Base-by-base conservation (phyloP, 1,140 invertebrate genomes). In the Heliothis subflexa region DNA sequence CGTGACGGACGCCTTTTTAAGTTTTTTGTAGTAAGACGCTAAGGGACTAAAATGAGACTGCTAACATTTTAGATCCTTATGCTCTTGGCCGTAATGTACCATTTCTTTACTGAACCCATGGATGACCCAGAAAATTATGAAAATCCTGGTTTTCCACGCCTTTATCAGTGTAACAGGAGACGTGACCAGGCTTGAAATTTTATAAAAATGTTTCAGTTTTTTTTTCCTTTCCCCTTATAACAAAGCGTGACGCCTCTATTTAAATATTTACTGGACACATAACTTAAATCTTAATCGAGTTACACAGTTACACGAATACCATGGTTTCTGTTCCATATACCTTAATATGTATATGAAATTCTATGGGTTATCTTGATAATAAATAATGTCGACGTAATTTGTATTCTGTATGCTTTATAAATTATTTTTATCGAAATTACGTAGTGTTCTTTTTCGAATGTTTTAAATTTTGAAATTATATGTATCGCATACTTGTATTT, bases 211-310 rank as follows among this genome's bases (percentile, higher is more conserved):
- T 14, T 33, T 1, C 21, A 14, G 18, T 49, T 66, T 12, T 21
- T 21, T 49, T 66, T 9, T 2, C 10, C 10, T 10, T 11, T 18
- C n/a, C 16, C 18, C 62, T 1, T 64, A 16, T 45, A 21, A 40
- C 3, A 16, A 55, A 40, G 68, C 68, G 68, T 71, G 68, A 54
- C 50, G 16, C 40, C 68, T 40, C 40, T 71, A 71, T 71, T 71
- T 55, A 71, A 71, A 49, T 68, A 68, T 68, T 71, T 40, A 71
- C 68, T 14, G 50, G 68, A 33, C 68, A 54, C 68, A 40, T 71
- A 71, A 71, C 68, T 71, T 54, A 21, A 71, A 71, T 54, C 49
- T 55, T 71, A 71, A 71, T 71, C 68, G 68, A 71, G 68, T 55
- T 55, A 71, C 50, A 71, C 13, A 71, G 50, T 21, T 40, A 55